Base-by-base conservation (phyloP, 1,140 invertebrate genomes). In the Drosophila repletoides region DNA sequence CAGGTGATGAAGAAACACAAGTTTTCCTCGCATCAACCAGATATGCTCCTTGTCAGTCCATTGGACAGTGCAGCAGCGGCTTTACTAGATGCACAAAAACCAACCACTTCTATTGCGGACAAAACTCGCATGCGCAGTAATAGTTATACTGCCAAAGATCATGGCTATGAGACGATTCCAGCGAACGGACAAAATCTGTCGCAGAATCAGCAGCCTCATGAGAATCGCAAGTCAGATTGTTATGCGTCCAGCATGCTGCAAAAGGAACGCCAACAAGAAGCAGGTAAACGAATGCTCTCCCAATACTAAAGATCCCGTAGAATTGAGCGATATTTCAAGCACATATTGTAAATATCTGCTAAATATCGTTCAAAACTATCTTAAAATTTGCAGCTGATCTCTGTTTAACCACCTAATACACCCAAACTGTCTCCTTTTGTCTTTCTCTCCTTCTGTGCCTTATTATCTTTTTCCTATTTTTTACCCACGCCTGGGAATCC, bases 141-240 rank as follows among this genome's bases (percentile, higher is more conserved):
- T 36, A 89, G 88, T 48, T 89, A 89, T 36, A 72, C 79, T 6
- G 74, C 86, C 12, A 90, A 90, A 41, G 92, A 94, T 89, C 92
- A 93, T n/a, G 93, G 93, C 3, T 94, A 94, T 73, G 93, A 94
- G 84, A 94, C 93, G 24, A 92, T 92, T 60, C 91, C 91, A 1
- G 88, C 90, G 0, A 91, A 92, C 51, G 77, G 89, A 0, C 64
- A 67, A 1, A 67, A 29, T 26, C 36, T 43, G 9, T 10, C 2
- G 10, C 52, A 21, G 19, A 53, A 41, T 15, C 53, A 56, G 29
- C 38, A 65, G 43, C 24, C 71, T 6, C 70, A 77, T 4, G 67
- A 84, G 55, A 91, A 91, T 75, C 90, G 89, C 63, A 64, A 92
- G 90, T 76, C 91, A 90, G 72, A 90, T 68, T 84, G 88, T 14